Evolutionary conservation across 2,888 invertebrate genomes (phyloP), one percentile per base, ranked within the genome.

Genomic region (Scotopteryx bipunctaria): DNA sequence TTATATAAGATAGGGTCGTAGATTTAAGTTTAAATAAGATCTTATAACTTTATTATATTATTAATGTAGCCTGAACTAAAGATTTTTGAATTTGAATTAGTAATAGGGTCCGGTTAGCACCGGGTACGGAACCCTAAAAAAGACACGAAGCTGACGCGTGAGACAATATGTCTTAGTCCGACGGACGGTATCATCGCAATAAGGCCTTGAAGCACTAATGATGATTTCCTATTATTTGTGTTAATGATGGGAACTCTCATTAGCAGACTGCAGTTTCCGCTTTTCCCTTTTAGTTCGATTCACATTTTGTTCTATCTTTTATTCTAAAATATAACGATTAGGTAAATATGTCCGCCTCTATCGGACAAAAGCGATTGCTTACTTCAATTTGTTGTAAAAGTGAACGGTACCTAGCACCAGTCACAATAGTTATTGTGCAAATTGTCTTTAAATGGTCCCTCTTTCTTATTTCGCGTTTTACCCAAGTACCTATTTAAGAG

Each of bases 371-470:
- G 17, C 16, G 17, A 33, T 9, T n/a, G 14, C 35, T 25, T 17
- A 25, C 16, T 14, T 31, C 31, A n/a, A 5, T 46, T 38, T 46
- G 29, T 9, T 44, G 23, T 46, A 46, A 46, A 47, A 62, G 60
- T 62, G 64, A 69, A 63, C 52, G 57, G 65, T 60, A n/a, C n/a
- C n/a, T n/a, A 61, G 69, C 69, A 68, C 60, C 49, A 61, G 60
- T 62, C 51, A 23, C 21, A 23, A 25, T 27, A 36, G 76, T 78
- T 69, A 69, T 73, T 70, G 66, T 74, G 74, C 62, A 75, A 76
- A 78, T 73, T 73, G 67, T 71, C 69, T 31, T 11, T 8, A 38
- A 46, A 38, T 31, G n/a, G 14, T 37, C 27, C 21, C 25, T 16
- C 27, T 27, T 27, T 27, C 14, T 6, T 14, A 31, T 13, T 31